A percentile compares a stretch with the other conserved stretches of the same genome.
Evolutionary conservation across 2,113 vertebrate species (phyloP).

Genomic region (Greenwoodochromis staneri): DNA sequence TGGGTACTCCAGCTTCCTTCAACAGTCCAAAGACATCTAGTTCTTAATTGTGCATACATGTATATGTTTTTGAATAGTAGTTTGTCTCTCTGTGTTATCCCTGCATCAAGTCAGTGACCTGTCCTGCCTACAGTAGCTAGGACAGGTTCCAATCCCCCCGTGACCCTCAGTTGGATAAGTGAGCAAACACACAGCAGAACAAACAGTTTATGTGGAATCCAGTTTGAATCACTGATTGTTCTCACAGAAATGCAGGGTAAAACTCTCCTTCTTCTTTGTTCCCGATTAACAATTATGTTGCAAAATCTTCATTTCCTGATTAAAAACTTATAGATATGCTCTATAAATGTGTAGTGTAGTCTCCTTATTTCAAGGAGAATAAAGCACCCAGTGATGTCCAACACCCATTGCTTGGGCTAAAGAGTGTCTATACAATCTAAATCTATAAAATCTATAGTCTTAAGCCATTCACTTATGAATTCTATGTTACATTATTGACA

Average conservation of each 20-base stretch:
- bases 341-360: neutral
- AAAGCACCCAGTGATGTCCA: neutral
- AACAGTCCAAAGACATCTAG: neutral
- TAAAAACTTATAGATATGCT: neutral
- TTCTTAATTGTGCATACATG: neutral
- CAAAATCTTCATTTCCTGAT: fast-evolving
- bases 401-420: neutral
- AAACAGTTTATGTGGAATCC: neutral
- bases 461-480: neutral
- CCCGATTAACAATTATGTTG: neutral
- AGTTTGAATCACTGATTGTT: neutral
- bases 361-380: neutral
- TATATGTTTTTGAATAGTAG: neutral
- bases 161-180: neutral
- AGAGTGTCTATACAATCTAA: neutral
- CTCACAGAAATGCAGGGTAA: neutral
- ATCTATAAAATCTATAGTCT: neutral
- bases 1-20: neutral
- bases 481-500: neutral
- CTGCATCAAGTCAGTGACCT: neutral
- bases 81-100: neutral
- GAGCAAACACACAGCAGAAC: neutral
- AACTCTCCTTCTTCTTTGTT: neutral
- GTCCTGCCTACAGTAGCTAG: neutral
- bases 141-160: neutral